Evolutionary conservation across 2,888 invertebrate species (phyloP).

Genomic region (Eustalomyia histrio): DNA sequence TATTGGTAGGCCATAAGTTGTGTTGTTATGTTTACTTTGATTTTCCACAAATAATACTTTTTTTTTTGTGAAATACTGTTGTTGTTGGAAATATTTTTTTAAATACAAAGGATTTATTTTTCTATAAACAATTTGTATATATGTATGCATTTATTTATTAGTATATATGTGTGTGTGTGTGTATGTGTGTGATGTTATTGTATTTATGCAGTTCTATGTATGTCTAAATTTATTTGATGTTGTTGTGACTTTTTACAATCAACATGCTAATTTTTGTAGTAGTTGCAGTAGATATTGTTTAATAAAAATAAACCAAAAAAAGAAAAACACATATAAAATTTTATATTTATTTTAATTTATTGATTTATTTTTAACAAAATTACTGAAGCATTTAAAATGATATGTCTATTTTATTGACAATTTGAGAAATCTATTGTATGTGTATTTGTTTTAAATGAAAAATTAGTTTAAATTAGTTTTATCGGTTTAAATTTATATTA

Average conservation of each 20-base stretch:
- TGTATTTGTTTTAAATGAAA: not conserved
- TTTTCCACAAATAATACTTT: slow-evolving; percentile 53
- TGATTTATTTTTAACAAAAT: slow-evolving; percentile 51
- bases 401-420: slow-evolving; percentile 52
- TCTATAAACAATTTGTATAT: slow-evolving; percentile 1
- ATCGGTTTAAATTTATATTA: slow-evolving; percentile 12
- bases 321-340: not conserved
- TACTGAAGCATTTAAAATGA: slow-evolving; percentile 59
- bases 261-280: slow-evolving; percentile 38
- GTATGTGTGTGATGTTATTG: not conserved
- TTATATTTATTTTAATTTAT: slow-evolving; percentile 46
- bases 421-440: slow-evolving; percentile 17
- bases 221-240: slow-evolving; percentile 41
- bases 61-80: slow-evolving; percentile 64
- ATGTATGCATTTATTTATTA: not conserved
- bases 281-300: not conserved
- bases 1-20: slow-evolving; percentile 77
- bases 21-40: slow-evolving; percentile 65
- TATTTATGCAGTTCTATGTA: slow-evolving; percentile 5
- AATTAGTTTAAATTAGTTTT: slow-evolving; percentile 47
- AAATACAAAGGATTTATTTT: slow-evolving; percentile 29
- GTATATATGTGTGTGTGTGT: not conserved
- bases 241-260: slow-evolving; percentile 60
- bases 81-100: slow-evolving; percentile 38
- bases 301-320: not conserved